Evolutionary conservation across 1,140 invertebrate genomes (phyloP).

Genomic region (Monochamus saltuarius): DNA sequence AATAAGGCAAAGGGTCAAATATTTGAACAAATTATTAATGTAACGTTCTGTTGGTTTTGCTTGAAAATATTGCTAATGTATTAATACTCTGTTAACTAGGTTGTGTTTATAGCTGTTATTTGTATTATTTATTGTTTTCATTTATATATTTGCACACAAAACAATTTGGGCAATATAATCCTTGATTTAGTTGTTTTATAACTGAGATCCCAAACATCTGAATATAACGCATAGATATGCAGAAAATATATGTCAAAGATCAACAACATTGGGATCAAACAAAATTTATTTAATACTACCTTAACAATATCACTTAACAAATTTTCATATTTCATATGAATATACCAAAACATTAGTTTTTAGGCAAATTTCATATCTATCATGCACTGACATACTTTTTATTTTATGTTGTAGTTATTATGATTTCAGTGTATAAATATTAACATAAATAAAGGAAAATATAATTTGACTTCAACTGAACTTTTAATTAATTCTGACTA

Average conservation of each 20-base stretch:
- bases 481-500: no score
- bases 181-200: no score
- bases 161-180: no score
- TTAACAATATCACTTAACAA: no score
- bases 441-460: conserved; percentile 9
- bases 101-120: conserved; percentile 24
- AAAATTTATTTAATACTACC: no score
- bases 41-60: conserved; percentile 7
- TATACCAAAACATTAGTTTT: conserved; percentile 15
- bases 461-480: background rate
- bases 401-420: conserved; percentile 1
- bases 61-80: conserved; percentile 20
- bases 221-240: no score
- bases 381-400: conserved; percentile 9
- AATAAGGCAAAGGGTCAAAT: conserved; percentile 23
- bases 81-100: conserved; percentile 23
- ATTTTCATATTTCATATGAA: background rate
- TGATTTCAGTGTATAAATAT: conserved; percentile 2
- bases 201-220: no score
- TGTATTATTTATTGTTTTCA: conserved; percentile 22
- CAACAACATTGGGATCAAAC: no score
- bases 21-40: conserved; percentile 15
- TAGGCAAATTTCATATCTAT: background rate
- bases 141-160: no score
- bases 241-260: no score